Evolutionary conservation across 2,113 vertebrate genomes (phyloP), one percentile per base, ranked within the genome.

Genomic region (Rhagologus leucostigma): DNA sequence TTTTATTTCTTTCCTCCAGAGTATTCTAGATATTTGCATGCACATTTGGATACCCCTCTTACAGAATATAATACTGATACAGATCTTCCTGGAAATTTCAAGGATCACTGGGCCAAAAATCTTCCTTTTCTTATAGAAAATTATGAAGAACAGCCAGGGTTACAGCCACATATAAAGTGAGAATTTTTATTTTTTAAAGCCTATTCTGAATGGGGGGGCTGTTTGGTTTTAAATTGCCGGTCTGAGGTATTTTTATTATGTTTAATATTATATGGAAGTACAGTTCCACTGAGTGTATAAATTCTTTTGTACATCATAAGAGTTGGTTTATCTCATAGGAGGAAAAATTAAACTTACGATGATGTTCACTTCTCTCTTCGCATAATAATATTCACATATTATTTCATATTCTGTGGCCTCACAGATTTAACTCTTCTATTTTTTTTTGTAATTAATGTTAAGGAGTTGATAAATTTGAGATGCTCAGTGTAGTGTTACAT

Each of bases 21-120:
- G 87, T 99, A 99, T 95, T 99, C 99, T 60, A 98, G 99, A 4
- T 99, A 99, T 93, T 97, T 99, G 85, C 99, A 99, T 68, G 99
- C 99, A 3, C 99, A 99, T 96, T 98, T 99, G 21, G 99, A 99
- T 92, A 98, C 98, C 13, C 98, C 99, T 4, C 99, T 99, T 30
- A 98, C 98, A 6, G 99, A 99, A 56, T 99, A 99, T 93, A 99
- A 98, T 65, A 98, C 99, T 80, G 99, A 99, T 86, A 86, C 79
- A 88, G 99, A 99, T 94, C 98, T 99, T 87, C 99, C 99, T 4
- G 99, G 99, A 71, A 99, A 98, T 97, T 99, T 99, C 92, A 99
- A 99, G 95, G 99, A 99, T 88, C 99, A 99, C 96, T 99, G 99
- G 99, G 99, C 99, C 53, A 99, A 99, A 95, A 99, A 98, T 89